Percentiles rank a stretch among this genome's conserved stretches.
phyloP scores from a whole-genome alignment of 37 sponge, comb jelly and placozoan genomes.

The Theonella swinhoei region DNA sequence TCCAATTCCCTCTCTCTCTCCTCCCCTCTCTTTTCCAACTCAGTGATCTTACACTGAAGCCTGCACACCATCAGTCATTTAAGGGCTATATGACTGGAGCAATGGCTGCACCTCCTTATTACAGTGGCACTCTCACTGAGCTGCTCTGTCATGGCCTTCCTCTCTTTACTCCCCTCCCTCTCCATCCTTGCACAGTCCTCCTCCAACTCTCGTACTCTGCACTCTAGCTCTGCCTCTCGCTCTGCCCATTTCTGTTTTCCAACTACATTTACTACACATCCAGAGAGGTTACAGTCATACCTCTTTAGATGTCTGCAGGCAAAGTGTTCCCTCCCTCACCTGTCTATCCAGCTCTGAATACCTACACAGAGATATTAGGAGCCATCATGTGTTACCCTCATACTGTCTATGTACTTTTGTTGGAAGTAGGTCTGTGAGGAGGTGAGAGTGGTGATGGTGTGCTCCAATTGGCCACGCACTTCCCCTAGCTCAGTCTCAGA shows the following conservation, averaged over 20 bases:
- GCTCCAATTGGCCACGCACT: background rate
- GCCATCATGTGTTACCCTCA: background rate
- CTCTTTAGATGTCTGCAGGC: slow-evolving; percentile 25
- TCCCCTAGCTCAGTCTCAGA: background rate
- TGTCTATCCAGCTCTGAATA: slow-evolving; percentile 10
- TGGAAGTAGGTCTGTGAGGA: background rate
- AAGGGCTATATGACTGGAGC: no score
- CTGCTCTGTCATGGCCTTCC: background rate
- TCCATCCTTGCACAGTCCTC: background rate
- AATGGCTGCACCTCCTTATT: no score
- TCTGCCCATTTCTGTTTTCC: background rate
- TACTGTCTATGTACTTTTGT: background rate
- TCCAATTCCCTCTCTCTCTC: background rate
- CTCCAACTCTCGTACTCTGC: background rate
- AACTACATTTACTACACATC: background rate
- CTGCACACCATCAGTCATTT: background rate
- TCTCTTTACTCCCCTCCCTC: slow-evolving; percentile 5
- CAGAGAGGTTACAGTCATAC: background rate
- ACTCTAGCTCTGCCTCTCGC: background rate
- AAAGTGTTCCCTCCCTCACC: slow-evolving; percentile 28
- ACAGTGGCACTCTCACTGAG: background rate
- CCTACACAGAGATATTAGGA: background rate
- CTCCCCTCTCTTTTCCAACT: background rate
- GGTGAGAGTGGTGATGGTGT: background rate
- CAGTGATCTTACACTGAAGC: background rate